These are phyloP conservation scores for Oryctes rhinoceros DNA, from an alignment of 1,140 invertebrate species.

Conservation along the genomic window DNA sequence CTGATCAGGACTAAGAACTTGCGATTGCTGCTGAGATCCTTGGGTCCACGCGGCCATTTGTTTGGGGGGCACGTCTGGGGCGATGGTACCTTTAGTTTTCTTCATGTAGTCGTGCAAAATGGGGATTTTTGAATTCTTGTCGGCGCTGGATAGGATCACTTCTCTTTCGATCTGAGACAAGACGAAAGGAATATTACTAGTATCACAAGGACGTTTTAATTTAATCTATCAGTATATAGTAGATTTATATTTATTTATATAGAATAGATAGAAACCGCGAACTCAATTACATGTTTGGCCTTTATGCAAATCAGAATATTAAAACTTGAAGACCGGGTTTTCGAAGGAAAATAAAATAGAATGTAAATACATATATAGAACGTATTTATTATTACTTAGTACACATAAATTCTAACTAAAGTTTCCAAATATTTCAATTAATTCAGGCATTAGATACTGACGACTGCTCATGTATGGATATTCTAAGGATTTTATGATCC, in stretches of 20 bases:
- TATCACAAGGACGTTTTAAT: background rate
- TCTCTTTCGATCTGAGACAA: constrained; percentile 75
- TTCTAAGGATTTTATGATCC: no score
- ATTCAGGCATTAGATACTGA: background rate
- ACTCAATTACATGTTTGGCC: no score
- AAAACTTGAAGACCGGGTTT: no score
- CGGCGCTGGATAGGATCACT: constrained; percentile 72
- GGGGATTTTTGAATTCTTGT: constrained; percentile 79
- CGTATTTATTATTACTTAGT: background rate
- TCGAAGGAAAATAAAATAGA: no score
- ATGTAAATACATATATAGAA: no score
- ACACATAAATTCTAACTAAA: background rate
- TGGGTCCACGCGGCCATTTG: constrained; percentile 62
- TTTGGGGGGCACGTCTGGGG: constrained; percentile 77
- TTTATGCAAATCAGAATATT: no score
- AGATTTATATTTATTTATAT: no score
- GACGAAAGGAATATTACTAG: background rate
- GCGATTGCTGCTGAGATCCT: constrained; percentile 52
- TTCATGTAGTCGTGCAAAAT: constrained; percentile 77
- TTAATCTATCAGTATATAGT: background rate
- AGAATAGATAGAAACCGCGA: no score
- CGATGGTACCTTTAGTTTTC: constrained; percentile 67
- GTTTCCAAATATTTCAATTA: background rate
- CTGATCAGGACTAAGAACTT: constrained; percentile 57
- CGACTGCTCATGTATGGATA: background rate